Percentiles rank a stretch among this genome's conserved stretches.
These are phyloP conservation scores for Chromobotia macracanthus DNA, from an alignment of 2,797 vertebrate species.

Conservation along the genomic window DNA sequence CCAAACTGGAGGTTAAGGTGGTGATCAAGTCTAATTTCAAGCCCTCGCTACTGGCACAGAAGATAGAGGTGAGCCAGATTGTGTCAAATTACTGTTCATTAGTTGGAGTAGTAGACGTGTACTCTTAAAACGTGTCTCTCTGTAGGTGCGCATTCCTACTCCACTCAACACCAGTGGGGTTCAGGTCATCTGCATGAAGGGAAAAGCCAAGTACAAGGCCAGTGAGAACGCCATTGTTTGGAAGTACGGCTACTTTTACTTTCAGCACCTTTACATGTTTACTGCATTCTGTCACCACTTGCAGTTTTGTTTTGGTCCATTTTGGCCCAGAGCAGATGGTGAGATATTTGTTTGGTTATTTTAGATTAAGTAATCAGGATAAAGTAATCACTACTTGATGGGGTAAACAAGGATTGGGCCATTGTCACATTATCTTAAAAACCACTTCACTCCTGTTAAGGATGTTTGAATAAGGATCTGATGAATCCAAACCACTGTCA, in stretches of 20 bases:
- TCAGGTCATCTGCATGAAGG: constrained; percentile 92
- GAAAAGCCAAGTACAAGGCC: constrained; percentile 91
- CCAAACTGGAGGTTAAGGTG: constrained; percentile 97
- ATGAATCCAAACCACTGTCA: not conserved
- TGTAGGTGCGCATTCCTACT: constrained; percentile 86
- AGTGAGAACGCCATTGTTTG: constrained; percentile 91
- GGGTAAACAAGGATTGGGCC: not conserved
- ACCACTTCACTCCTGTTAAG: not conserved
- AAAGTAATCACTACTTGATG: not conserved
- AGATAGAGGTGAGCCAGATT: constrained; percentile 88
- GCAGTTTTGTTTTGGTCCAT: not conserved
- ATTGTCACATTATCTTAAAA: constrained; percentile 13
- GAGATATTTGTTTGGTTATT: not conserved
- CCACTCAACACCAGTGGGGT: constrained; percentile 89
- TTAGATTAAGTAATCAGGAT: not conserved
- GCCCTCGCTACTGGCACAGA: constrained; percentile 96
- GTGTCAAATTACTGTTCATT: too few species aligned
- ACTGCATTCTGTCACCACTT: not conserved
- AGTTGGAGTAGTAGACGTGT: too few species aligned
- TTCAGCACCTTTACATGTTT: not conserved
- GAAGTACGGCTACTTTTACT: constrained; percentile 74
- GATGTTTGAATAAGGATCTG: not conserved
- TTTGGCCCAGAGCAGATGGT: not conserved
- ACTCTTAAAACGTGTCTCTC: constrained; percentile 51
- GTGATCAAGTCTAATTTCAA: constrained; percentile 99